phyloP scores from a whole-genome alignment of 2,113 vertebrate species.

The Caretta caretta region DNA sequence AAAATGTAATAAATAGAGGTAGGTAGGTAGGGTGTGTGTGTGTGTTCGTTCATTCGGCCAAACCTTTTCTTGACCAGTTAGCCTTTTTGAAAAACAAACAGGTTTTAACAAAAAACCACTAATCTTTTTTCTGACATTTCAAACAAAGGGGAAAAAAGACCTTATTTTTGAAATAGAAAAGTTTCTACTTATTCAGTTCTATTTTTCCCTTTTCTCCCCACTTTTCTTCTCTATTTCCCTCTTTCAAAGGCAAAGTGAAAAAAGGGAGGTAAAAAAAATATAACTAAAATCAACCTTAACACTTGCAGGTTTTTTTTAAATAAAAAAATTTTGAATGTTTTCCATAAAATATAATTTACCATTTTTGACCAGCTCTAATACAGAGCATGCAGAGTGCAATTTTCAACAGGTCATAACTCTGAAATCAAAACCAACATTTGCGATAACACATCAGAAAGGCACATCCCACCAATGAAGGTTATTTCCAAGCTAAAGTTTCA shows the following conservation, averaged over 20 bases:
- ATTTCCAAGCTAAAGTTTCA: neutral
- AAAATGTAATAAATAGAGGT: neutral
- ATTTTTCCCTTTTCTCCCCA: neutral
- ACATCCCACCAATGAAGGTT: neutral
- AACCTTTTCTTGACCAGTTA: neutral
- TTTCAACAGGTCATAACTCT: neutral
- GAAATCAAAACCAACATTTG: neutral
- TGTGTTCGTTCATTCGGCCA: neutral
- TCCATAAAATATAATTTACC: neutral
- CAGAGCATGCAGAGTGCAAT: neutral
- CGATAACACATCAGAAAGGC: neutral
- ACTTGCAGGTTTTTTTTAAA: neutral
- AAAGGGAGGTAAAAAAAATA: neutral
- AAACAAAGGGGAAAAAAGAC: constrained; percentile 4
- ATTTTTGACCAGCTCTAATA: neutral
- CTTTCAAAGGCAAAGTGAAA: constrained; percentile 37
- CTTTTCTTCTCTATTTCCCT: constrained; percentile 20
- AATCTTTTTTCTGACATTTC: neutral
- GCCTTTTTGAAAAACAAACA: constrained; percentile 10
- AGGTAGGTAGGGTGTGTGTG: too few species aligned
- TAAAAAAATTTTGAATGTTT: neutral
- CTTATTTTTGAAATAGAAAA: constrained; percentile 33
- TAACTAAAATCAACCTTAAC: neutral
- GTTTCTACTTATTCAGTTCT: neutral
- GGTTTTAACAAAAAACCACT: constrained; percentile 32